Base-by-base conservation (phyloP, 2,888 invertebrate genomes). In the Morpho deidamia region DNA sequence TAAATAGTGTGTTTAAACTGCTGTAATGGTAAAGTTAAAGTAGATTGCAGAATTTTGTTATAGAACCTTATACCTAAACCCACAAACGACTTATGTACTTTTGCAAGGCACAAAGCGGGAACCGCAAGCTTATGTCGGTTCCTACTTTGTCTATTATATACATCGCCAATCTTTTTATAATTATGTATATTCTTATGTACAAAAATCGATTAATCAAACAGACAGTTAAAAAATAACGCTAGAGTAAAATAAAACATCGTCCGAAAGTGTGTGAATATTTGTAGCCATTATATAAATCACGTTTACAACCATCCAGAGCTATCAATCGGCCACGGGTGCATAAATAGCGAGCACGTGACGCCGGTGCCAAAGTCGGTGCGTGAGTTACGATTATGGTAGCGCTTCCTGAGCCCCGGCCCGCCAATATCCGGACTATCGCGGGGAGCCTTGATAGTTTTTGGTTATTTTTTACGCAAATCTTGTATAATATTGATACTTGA, bases 371-470 rank as follows among this genome's bases (percentile, higher is more conserved):
- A 49, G 49, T 49, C 42, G 49, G 49, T 49, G 49, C 49, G 42
- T 42, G 49, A 49, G 41, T 49, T 49, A 49, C 14, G 34, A 11
- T 49, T 49, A 49, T 42, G 35, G 49, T 41, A 14, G 23, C n/a
- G 41, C 7, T 49, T 49, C 49, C 42, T 34, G 12, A 11, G 42
- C 35, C 35, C 49, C 41, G n/a, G 42, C 49, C 48, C 40, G 45
- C 49, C 43, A 56, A 59, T 59, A 59, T 54, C 51, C 56, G 59
- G 53, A 45, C 23, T 37, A 51, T 53, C 38, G 53, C 11, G 45
- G 40, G 12, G 49, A 32, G 37, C 39, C 44, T 42, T 34, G 41
- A 37, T 37, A 46, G 51, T 54, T 56, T 51, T 49, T 40, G 11
- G 11, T 1, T 35, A 10, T 12, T 1, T 23, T 23, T 23, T 23